A percentile compares a stretch with the other conserved stretches of the same genome.
These are phyloP conservation scores for Phallusia fumigata DNA, from an alignment of 23 tunicate genomes.

Conservation along the genomic window DNA sequence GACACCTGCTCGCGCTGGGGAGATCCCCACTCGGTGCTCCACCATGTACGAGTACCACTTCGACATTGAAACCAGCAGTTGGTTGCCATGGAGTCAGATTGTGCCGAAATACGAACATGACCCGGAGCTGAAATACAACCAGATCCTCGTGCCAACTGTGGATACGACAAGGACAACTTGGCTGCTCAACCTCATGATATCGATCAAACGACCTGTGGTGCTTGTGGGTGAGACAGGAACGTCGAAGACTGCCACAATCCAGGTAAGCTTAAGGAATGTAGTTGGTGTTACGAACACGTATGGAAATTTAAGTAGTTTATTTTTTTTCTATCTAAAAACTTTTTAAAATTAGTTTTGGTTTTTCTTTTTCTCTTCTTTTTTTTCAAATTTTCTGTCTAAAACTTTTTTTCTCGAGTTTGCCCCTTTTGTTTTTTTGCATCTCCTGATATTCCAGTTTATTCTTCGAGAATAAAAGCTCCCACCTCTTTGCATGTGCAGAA, in stretches of 20 bases:
- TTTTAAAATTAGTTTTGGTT: no score
- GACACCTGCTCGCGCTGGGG: conserved; percentile 82
- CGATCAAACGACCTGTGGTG: conserved; percentile 87
- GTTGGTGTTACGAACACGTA: no score
- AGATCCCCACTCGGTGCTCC: conserved; percentile 71
- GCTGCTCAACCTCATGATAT: conserved; percentile 66
- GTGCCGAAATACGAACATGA: conserved; percentile 90
- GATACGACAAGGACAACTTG: conserved; percentile 98
- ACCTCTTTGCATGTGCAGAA: conserved; percentile 20
- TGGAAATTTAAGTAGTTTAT: no score
- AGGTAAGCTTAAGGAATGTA: no score
- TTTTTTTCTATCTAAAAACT: no score
- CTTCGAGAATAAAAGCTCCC: background rate
- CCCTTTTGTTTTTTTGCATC: no score
- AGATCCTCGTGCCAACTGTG: conserved; percentile 97
- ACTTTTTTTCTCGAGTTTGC: no score
- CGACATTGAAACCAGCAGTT: conserved; percentile 48
- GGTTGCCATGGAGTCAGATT: conserved; percentile 96
- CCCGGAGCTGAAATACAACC: conserved; percentile 90
- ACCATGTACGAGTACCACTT: conserved; percentile 94
- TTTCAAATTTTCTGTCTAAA: no score
- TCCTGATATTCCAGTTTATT: no score
- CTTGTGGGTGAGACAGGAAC: conserved; percentile 99
- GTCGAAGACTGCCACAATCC: conserved; percentile 98
- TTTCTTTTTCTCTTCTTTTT: no score